Conservation (phyloP, 2,113 vertebrate genomes). For the Trematomus loennbergii region DNA sequence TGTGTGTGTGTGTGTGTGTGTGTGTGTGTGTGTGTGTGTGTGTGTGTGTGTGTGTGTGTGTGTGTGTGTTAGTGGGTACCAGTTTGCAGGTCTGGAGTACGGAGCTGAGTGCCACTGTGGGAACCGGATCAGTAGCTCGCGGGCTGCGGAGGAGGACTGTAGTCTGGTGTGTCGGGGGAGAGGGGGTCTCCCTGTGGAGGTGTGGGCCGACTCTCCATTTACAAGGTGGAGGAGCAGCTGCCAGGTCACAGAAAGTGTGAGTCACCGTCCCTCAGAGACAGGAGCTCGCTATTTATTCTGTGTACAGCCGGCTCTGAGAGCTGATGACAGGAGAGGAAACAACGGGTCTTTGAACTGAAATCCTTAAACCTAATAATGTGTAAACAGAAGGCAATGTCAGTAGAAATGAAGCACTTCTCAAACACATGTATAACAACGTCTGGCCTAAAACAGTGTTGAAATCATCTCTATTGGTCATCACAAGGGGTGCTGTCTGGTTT, state of each 20-base stretch:
- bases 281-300: constrained; percentile 24
- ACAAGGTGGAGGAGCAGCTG: constrained; percentile 87
- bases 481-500: no score
- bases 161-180: constrained; percentile 90
- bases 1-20: constrained; percentile 41
- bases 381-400: no score
- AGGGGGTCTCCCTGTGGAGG: constrained; percentile 91
- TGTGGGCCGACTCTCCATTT: constrained; percentile 90
- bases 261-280: constrained; percentile 60
- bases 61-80: constrained; percentile 86
- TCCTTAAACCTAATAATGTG: no score
- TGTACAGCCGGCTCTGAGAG: background rate
- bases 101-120: constrained; percentile 96
- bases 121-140: constrained; percentile 83
- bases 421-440: no score
- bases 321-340: background rate
- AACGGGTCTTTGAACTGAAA: background rate
- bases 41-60: constrained; percentile 34
- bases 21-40: constrained; percentile 28
- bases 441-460: no score
- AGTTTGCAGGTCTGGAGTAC: constrained; percentile 90
- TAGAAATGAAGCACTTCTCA: no score
- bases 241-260: constrained; percentile 85
- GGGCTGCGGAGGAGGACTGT: constrained; percentile 86
- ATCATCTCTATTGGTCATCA: no score